A percentile compares a stretch with the other conserved stretches of the same genome.
phyloP scores from a whole-genome alignment of 2,113 vertebrate genomes.

The Bos taurus region ARS-UCD2.0 NC_037342.1:83471001-83471500 shows the following conservation, averaged over 20 bases:
- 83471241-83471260: background rate
- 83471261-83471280: background rate
- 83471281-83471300: background rate
- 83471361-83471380: background rate
- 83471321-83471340: background rate
- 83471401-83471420: background rate
- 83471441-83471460: too few relatives aligned
- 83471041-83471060: background rate
- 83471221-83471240: background rate
- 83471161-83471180: background rate
- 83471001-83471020: background rate
- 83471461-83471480: background rate
- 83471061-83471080: background rate
- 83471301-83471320: background rate
- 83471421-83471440: background rate
- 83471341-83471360: background rate
- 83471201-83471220: background rate
- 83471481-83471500: background rate
- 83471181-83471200: background rate
- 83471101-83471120: background rate
- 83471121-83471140: background rate
- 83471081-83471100: constrained; percentile 30
- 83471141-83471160: background rate
- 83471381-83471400: background rate
- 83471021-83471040: background rate